Evolutionary conservation across 2,797 vertebrate genomes (phyloP), one percentile per base, ranked within the genome.

Genomic region (Cirrhinus mrigala): DNA sequence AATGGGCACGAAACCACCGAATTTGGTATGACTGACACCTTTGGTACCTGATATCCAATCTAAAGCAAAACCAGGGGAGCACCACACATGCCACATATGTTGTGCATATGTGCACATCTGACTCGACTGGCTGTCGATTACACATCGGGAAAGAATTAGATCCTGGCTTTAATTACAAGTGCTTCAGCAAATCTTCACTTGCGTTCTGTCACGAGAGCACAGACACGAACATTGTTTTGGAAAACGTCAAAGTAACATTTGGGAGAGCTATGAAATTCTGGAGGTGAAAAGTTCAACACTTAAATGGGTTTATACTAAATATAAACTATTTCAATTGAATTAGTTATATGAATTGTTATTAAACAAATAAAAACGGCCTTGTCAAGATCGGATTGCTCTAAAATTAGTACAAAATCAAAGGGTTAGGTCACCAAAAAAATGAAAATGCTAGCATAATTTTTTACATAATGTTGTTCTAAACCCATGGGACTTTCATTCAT

Each of bases 131-230:
- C 58, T 79, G 71, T 75, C 46, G 11, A 76, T 78, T 69, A 78
- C 74, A 78, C 74, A 84, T 33, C 48, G 54, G 79, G 70, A 81
- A 74, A 75, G 11, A 74, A 81, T 81, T 44, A 22, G 20, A 81
- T 85, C 12, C 69, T 85, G 78, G 78, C 56, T 81, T 85, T 80
- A 85, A 85, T 82, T 46, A 82, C 11, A 14, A 40, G n/a, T 1
- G 6, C 73, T 54, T 83, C 37, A 52, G 73, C 29, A 83, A 75
- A 83, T 58, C 33, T 37, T 66, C 15, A 33, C 20, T 48, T 66
- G 6, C 5, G 6, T 18, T 11, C 18, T 48, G 22, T 73, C 56
- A 54, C 2, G 27, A 76, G 15, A 83, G 8, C 48, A 68, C 48
- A 78, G 37, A 54, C 11, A 70, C 2, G 20, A 70, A 54, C 33